A percentile compares a stretch with the other conserved stretches of the same genome.
Conservation (phyloP, 2,113 vertebrate genomes). For the Salminus brasiliensis region DNA sequence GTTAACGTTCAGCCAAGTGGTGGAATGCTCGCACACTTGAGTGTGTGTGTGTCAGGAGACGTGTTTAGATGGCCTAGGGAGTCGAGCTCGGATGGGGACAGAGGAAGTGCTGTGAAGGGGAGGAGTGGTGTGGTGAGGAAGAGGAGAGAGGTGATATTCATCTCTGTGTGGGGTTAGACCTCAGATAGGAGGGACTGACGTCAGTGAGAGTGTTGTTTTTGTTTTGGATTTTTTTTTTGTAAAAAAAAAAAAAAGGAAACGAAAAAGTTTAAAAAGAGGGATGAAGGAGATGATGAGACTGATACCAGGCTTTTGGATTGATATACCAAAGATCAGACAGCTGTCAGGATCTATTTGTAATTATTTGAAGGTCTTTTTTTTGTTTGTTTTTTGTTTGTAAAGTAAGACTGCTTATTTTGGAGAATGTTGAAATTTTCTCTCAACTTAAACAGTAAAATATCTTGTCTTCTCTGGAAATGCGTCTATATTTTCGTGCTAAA, state of each 20-base stretch:
- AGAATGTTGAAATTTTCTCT: conserved; percentile 60
- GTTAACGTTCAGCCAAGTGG: conserved; percentile 29
- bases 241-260: conserved; percentile 55
- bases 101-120: conserved; percentile 87
- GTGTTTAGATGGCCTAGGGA: conserved; percentile 83
- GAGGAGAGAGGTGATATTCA: conserved; percentile 59
- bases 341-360: conserved; percentile 61
- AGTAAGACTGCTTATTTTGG: conserved; percentile 73
- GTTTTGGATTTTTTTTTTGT: conserved; percentile 59
- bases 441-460: conserved; percentile 69
- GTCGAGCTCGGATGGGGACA: conserved; percentile 78
- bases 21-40: neutral
- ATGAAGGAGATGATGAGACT: conserved; percentile 60
- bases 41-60: conserved; percentile 30
- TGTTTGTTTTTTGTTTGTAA: conserved; percentile 73
- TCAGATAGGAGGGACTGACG: conserved; percentile 59
- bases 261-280: conserved; percentile 68
- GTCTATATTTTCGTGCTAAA: conserved; percentile 51
- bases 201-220: conserved; percentile 64
- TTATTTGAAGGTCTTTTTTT: conserved; percentile 58
- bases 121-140: conserved; percentile 78
- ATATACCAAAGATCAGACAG: conserved; percentile 74
- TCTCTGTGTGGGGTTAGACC: conserved; percentile 61
- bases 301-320: conserved; percentile 72
- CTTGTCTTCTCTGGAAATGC: conserved; percentile 47